Evolutionary conservation across 2,888 invertebrate species (phyloP).

Genomic region (Eupithecia subfuscata): DNA sequence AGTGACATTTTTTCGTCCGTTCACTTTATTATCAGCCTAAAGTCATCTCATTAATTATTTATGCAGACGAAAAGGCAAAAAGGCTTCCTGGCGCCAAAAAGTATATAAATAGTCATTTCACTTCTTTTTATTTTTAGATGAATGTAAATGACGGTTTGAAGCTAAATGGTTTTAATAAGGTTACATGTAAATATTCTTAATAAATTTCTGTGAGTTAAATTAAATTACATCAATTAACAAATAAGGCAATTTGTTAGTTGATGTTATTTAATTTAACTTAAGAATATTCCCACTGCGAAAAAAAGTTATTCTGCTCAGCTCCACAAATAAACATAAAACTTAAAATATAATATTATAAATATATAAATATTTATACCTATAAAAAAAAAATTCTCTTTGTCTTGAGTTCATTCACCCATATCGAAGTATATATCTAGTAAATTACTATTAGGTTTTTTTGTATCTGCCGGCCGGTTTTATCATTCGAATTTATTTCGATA

Average conservation of each 20-base stretch:
- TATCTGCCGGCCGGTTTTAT: background rate
- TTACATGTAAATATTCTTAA: background rate
- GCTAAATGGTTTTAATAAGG: no score
- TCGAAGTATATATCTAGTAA: background rate
- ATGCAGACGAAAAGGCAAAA: background rate
- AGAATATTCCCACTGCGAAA: background rate
- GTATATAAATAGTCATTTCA: background rate
- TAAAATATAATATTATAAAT: background rate
- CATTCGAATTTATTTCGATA: background rate
- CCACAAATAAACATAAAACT: background rate
- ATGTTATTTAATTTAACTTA: background rate
- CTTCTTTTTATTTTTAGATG: background rate
- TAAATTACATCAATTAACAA: no score
- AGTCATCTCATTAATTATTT: conserved; percentile 6
- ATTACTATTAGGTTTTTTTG: background rate
- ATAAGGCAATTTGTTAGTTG: no score
- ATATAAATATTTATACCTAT: background rate
- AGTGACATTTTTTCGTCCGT: background rate
- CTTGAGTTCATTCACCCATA: background rate
- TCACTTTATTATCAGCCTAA: conserved; percentile 18
- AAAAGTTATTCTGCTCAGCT: background rate
- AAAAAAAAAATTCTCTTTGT: background rate
- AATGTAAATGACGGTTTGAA: background rate
- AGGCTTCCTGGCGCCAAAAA: conserved; percentile 21
- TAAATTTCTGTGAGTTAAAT: background rate